These are phyloP conservation scores for Chamaea fasciata DNA, from an alignment of 2,113 vertebrate species.

Conservation along the genomic window DNA sequence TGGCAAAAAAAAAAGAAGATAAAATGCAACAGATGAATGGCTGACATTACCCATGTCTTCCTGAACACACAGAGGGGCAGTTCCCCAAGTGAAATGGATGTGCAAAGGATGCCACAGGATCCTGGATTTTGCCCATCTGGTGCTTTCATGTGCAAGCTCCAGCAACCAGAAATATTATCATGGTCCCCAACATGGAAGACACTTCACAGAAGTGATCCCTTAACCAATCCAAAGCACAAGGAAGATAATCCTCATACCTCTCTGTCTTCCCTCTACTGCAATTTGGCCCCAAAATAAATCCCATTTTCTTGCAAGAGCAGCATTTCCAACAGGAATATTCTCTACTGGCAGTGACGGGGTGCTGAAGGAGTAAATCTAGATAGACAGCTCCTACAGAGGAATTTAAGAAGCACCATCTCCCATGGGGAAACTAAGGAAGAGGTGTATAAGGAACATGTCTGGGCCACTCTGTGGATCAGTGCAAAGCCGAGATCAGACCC, in stretches of 20 bases:
- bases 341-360: accelerated
- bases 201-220: neutral
- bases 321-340: neutral
- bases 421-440: neutral
- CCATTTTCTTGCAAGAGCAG: neutral
- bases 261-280: neutral
- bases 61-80: neutral
- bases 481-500: conserved; percentile 3
- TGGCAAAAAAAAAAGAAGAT: too few relatives aligned
- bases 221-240: neutral
- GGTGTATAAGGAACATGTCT: neutral
- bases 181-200: neutral
- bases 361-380: neutral
- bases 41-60: neutral
- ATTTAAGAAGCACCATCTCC: neutral
- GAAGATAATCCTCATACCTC: neutral
- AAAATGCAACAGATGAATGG: neutral
- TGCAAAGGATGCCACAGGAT: neutral
- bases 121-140: neutral
- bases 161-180: neutral
- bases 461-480: neutral
- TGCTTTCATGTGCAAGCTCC: neutral
- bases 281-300: neutral
- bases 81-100: neutral
- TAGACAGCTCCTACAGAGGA: neutral